Evolutionary conservation across 2,797 vertebrate species (phyloP), one percentile per base, ranked within the genome.

Genomic region (Lutjanus campechanus): DNA sequence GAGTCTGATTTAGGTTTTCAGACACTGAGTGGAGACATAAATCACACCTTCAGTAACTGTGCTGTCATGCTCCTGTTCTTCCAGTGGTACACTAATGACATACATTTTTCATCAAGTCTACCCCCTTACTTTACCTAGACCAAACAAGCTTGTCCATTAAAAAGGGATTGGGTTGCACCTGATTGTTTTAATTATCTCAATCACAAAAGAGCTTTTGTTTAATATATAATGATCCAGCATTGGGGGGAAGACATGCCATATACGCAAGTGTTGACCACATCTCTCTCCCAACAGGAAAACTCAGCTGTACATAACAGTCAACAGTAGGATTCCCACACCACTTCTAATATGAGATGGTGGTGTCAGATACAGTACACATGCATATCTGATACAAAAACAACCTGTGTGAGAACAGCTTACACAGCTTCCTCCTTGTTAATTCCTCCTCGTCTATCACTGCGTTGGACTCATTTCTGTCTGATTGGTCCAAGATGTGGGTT

Each of bases 21-120:
- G 93, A 90, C 72, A 90, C 97, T 98, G 83, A 44, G 53, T n/a
- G n/a, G 61, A 19, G 74, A 83, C 58, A 88, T 8, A 16, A 63
- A 85, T 66, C 76, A 76, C 16, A 76, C 3, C 8, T 40, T 82
- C 19, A 81, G 11, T 36, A 7, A 16, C 3, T 29, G 19, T 2
- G 54, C 20, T 51, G 29, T 53, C 12, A 44, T 19, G 17, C 56
- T 65, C 11, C n/a, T 64, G 7, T 22, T 58, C 62, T 73, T 10
- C n/a, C 73, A 44, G 2, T 44, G 12, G 13, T 41, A 25, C 4
- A 50, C 7, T 47, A 16, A 49, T 15, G 4, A 11, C 62, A 62
- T 86, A 64, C 43, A 77, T 66, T 41, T 80, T 79, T 86, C 41
- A 88, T 29, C 43, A 49, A 43, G 68, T 56, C 46, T 60, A 20